Conservation (phyloP, 1,140 invertebrate genomes). For the Asobara japonica region DNA sequence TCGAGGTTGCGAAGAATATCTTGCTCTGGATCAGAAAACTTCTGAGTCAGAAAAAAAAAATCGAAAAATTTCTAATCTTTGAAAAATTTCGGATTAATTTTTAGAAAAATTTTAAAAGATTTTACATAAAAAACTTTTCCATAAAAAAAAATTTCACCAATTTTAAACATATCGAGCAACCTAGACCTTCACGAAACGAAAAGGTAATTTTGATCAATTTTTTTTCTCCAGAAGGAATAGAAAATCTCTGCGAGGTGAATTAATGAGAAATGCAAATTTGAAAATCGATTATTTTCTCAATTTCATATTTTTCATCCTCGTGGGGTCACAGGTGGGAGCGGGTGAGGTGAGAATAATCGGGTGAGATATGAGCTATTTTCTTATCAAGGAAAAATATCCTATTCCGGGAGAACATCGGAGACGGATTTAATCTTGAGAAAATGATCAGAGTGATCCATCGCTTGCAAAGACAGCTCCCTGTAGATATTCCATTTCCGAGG, state of each 20-base stretch:
- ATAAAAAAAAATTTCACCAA: no score
- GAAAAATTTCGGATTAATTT: no score
- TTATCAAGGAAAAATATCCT: conserved; percentile 5
- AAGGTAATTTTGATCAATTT: neutral
- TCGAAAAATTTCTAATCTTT: no score
- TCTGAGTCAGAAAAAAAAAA: no score
- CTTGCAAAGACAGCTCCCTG: neutral
- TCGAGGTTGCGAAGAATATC: no score
- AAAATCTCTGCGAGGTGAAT: neutral
- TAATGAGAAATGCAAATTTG: neutral
- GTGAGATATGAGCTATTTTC: neutral
- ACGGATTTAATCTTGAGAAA: conserved; percentile 12
- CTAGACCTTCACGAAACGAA: no score
- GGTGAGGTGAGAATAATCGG: neutral
- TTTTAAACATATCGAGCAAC: no score
- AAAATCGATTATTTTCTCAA: neutral
- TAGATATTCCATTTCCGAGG: neutral
- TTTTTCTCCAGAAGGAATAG: neutral
- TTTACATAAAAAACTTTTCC: no score
- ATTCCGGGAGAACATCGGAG: neutral
- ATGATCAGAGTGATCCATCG: conserved; percentile 8
- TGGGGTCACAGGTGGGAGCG: no score
- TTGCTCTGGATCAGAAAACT: no score
- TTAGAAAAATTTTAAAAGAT: no score
- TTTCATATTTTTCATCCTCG: neutral